Percentiles rank a stretch among this genome's conserved stretches.
These are phyloP conservation scores for Centropus bengalensis DNA, from an alignment of 2,113 vertebrate species.

Conservation along the genomic window DNA sequence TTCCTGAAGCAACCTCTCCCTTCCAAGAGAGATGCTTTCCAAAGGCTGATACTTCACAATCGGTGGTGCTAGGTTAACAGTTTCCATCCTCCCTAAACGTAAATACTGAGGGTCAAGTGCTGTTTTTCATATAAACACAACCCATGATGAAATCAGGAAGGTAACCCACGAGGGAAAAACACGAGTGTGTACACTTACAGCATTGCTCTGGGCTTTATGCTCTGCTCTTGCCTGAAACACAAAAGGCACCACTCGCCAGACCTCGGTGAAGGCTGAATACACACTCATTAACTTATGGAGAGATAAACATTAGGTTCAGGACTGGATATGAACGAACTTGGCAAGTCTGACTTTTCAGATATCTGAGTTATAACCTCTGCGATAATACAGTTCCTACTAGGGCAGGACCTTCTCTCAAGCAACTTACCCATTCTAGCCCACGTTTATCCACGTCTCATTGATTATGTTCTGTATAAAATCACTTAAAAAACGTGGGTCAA, in stretches of 20 bases:
- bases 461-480: constrained; percentile 19
- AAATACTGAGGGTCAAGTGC: background rate
- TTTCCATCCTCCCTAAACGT: background rate
- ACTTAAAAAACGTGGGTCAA: constrained; percentile 61
- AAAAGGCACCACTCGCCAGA: background rate
- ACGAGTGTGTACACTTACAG: background rate
- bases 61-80: background rate
- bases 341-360: constrained; percentile 4
- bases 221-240: background rate
- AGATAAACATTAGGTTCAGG: background rate
- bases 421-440: background rate
- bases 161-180: background rate
- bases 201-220: background rate
- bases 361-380: background rate
- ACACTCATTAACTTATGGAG: background rate
- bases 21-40: background rate
- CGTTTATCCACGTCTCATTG: background rate
- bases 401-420: background rate
- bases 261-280: background rate
- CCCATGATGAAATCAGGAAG: background rate
- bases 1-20: background rate
- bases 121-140: background rate
- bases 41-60: background rate
- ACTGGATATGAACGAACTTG: background rate
- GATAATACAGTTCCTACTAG: background rate